Percentiles rank a stretch among this genome's conserved stretches.
These are phyloP conservation scores for Tetragonula carbonaria DNA, from an alignment of 2,888 invertebrate genomes.

Conservation along the genomic window DNA sequence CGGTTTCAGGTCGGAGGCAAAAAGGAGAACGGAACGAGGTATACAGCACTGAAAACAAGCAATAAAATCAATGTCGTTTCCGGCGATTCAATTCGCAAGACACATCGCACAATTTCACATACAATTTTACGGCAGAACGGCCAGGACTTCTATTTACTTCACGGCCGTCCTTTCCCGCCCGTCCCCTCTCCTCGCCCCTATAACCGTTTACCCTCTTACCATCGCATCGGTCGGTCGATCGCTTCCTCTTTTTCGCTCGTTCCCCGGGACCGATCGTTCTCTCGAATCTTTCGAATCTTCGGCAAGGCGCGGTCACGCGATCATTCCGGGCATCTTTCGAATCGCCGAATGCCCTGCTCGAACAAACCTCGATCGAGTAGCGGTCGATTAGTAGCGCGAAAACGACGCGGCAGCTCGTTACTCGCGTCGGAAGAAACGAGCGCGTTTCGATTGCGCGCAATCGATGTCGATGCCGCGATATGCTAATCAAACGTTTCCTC, in stretches of 20 bases:
- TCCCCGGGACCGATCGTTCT: slow-evolving; percentile 51
- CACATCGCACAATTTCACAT: slow-evolving; percentile 84
- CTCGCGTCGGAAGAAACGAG: slow-evolving; percentile 7
- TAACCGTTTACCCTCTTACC: slow-evolving; percentile 59
- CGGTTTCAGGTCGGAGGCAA: slow-evolving; percentile 25
- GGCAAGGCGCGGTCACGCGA: slow-evolving; percentile 48
- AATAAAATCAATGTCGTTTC: slow-evolving; percentile 84
- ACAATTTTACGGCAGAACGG: slow-evolving; percentile 84
- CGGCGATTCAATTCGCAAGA: slow-evolving; percentile 84
- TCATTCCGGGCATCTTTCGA: slow-evolving; percentile 47
- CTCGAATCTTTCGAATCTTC: slow-evolving; percentile 55
- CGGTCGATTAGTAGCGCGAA: slow-evolving; percentile 25
- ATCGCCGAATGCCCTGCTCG: slow-evolving; percentile 6
- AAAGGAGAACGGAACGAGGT: slow-evolving; percentile 57
- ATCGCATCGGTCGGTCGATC: slow-evolving; percentile 23
- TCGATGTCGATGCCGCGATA: slow-evolving; percentile 28
- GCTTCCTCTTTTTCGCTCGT: slow-evolving; percentile 29
- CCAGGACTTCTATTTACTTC: slow-evolving; percentile 83
- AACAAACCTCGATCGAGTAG: slow-evolving; percentile 26
- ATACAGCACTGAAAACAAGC: slow-evolving; percentile 80
- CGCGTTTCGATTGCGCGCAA: slow-evolving; percentile 5
- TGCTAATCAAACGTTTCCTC: slow-evolving; percentile 41
- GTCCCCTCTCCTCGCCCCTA: slow-evolving; percentile 67
- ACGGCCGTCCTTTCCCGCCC: slow-evolving; percentile 75
- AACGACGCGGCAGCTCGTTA: background rate